A percentile compares a stretch with the other conserved stretches of the same genome.
These are phyloP conservation scores for Sphenodon punctatus DNA, from an alignment of 2,797 vertebrate genomes.

Conservation along the genomic window DNA sequence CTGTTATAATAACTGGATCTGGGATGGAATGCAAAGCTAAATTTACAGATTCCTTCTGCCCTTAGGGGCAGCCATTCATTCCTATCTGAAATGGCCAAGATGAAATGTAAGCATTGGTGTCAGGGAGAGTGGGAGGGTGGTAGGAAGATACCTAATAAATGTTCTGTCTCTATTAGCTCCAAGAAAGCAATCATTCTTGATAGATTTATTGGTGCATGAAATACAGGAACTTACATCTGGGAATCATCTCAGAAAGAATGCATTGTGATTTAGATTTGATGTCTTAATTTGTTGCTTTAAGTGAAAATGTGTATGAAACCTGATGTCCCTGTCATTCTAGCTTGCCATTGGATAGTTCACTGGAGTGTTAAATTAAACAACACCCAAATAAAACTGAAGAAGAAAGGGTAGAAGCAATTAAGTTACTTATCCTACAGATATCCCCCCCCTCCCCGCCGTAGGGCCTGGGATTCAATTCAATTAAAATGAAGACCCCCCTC, in stretches of 20 bases:
- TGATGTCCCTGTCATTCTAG: background rate
- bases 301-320: constrained; percentile 16
- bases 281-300: constrained; percentile 56
- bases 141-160: constrained; percentile 26
- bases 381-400: constrained; percentile 21
- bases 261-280: constrained; percentile 34
- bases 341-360: constrained; percentile 17
- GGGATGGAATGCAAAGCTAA: constrained; percentile 37
- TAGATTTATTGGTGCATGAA: constrained; percentile 46
- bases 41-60: constrained; percentile 39
- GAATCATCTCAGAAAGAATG: constrained; percentile 32
- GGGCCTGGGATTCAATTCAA: constrained; percentile 12
- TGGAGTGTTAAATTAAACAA: constrained; percentile 61
- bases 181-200: constrained; percentile 44
- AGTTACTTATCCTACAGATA: constrained; percentile 3
- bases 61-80: constrained; percentile 46
- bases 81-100: constrained; percentile 43
- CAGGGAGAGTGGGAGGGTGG: background rate
- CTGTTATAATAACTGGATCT: constrained; percentile 61
- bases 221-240: constrained; percentile 26
- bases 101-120: constrained; percentile 22
- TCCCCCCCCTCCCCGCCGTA: background rate
- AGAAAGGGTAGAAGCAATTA: constrained; percentile 55
- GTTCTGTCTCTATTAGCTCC: constrained; percentile 9
- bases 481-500: constrained; percentile 1